A percentile compares a stretch with the other conserved stretches of the same genome.
phyloP scores from a whole-genome alignment of 2,113 vertebrate species.

The Corythornis vintsioides region DNA sequence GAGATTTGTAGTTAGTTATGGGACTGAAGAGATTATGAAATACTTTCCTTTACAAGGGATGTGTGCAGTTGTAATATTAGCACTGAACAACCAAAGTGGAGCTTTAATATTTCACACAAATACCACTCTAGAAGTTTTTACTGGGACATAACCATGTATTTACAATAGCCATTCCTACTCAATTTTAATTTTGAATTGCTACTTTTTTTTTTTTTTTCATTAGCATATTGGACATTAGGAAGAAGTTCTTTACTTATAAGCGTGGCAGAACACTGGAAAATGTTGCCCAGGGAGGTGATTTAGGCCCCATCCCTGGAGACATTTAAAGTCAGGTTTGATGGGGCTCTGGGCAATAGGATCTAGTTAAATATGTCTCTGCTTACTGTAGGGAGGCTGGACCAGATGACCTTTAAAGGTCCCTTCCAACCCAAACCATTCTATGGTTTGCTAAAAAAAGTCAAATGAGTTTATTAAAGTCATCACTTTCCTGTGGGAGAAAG shows the following conservation, averaged over 20 bases:
- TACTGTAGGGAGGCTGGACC: too few relatives aligned
- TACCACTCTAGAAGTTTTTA: neutral
- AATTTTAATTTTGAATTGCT: too few relatives aligned
- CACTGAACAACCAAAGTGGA: neutral
- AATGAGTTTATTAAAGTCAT: neutral
- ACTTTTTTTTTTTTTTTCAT: neutral
- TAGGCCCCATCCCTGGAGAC: too few relatives aligned
- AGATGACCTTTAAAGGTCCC: too few relatives aligned
- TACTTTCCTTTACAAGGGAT: neutral
- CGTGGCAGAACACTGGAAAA: too few relatives aligned
- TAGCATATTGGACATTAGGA: neutral
- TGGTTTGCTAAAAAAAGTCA: neutral
- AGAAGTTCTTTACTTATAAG: too few relatives aligned
- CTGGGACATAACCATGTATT: neutral
- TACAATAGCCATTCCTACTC: neutral
- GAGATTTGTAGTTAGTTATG: neutral
- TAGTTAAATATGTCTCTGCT: too few relatives aligned
- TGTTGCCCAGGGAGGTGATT: too few relatives aligned
- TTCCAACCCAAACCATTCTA: too few relatives aligned
- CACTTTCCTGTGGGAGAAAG: neutral
- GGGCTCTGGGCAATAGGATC: too few relatives aligned
- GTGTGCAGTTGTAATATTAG: neutral
- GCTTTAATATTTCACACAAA: neutral
- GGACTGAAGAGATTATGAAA: neutral
- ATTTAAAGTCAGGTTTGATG: too few relatives aligned